A percentile compares a stretch with the other conserved stretches of the same genome.
Conservation (phyloP, 2,888 invertebrate genomes). For the Eubasilissa splendida region DNA sequence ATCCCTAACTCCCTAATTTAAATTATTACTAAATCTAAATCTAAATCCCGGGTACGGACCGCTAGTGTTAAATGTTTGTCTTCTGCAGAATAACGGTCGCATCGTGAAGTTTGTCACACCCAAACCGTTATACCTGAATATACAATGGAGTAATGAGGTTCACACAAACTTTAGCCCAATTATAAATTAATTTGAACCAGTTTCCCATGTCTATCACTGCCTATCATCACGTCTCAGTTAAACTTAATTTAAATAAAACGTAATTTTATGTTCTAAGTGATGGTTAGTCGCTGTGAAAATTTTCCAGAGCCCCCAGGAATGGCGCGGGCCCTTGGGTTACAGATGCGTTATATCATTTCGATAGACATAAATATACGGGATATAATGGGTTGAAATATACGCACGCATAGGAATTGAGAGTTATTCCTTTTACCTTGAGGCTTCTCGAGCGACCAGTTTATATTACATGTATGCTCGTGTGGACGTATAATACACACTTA, state of each 20-base stretch:
- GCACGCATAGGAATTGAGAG: slow-evolving; percentile 11
- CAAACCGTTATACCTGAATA: too few relatives aligned
- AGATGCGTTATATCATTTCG: background rate
- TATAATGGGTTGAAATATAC: slow-evolving; percentile 12
- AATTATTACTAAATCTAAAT: too few relatives aligned
- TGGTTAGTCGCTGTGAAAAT: background rate
- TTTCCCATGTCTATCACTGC: too few relatives aligned
- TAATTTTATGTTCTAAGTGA: too few relatives aligned
- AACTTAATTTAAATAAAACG: background rate
- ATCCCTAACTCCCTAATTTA: too few relatives aligned
- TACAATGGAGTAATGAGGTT: too few relatives aligned
- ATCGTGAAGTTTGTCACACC: too few relatives aligned
- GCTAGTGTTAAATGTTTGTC: too few relatives aligned
- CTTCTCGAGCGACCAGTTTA: slow-evolving; percentile 12
- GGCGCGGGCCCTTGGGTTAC: background rate
- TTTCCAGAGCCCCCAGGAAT: background rate
- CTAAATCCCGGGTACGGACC: too few relatives aligned
- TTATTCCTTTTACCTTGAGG: slow-evolving; percentile 20
- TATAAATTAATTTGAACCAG: too few relatives aligned
- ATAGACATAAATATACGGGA: slow-evolving; percentile 16
- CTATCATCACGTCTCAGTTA: background rate
- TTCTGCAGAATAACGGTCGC: too few relatives aligned
- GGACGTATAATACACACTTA: background rate
- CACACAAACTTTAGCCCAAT: too few relatives aligned
- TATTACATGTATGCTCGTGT: background rate